These are phyloP conservation scores for Spilogale gracilis DNA, from an alignment of 2,113 vertebrate species.

Conservation along the genomic window DNA sequence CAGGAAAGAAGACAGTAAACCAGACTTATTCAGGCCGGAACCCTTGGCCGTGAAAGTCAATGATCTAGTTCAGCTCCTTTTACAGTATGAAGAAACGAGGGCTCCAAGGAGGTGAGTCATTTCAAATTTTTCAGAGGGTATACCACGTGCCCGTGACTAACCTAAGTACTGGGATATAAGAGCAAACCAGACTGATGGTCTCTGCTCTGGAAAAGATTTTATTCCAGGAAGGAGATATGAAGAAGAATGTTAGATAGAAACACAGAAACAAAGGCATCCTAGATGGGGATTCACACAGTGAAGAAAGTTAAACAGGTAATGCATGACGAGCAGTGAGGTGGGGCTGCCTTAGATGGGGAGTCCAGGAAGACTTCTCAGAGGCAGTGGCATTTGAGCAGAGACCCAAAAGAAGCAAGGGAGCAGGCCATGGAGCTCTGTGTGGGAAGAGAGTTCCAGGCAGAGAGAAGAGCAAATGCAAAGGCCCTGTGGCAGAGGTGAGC, in stretches of 20 bases:
- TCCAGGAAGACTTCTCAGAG: not conserved
- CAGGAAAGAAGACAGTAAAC: not conserved
- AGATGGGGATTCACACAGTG: not conserved
- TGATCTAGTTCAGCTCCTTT: not conserved
- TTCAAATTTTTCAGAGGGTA: not conserved
- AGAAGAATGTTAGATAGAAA: not conserved
- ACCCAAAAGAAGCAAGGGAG: not conserved
- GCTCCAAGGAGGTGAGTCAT: no score
- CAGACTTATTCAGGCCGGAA: not conserved
- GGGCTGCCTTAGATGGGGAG: not conserved
- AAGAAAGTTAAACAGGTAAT: not conserved
- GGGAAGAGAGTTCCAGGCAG: not conserved
- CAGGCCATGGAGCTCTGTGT: rapidly evolving
- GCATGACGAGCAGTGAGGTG: not conserved
- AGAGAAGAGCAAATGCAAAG: not conserved
- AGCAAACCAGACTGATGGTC: not conserved
- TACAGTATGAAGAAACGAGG: not conserved
- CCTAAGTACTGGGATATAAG: not conserved
- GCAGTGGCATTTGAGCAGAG: not conserved
- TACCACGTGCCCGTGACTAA: not conserved
- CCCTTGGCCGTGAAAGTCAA: not conserved
- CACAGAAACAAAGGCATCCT: not conserved
- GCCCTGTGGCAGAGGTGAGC: not conserved
- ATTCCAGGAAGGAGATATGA: not conserved
- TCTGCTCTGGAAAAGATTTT: not conserved